These are phyloP conservation scores for Colletes collaris DNA, from an alignment of 2,888 invertebrate genomes.

Conservation along the genomic window DNA sequence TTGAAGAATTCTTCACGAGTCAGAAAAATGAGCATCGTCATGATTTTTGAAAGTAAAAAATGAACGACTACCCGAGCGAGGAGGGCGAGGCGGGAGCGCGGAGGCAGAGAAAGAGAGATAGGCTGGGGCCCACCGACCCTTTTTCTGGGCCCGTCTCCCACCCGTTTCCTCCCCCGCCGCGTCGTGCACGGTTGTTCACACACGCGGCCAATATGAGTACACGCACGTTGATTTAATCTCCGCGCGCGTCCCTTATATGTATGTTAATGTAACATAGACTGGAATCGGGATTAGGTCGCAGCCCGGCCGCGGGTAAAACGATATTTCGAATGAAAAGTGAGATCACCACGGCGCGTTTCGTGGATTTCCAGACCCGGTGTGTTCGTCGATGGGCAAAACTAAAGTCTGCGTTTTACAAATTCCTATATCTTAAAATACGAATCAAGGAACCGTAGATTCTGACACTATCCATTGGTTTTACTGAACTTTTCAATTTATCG, in stretches of 20 bases:
- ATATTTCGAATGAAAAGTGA: conserved; percentile 28
- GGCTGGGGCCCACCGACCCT: conserved; percentile 53
- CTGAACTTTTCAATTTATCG: too few relatives aligned
- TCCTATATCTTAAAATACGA: too few relatives aligned
- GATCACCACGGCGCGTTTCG: conserved; percentile 18
- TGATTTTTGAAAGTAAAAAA: conserved; percentile 84
- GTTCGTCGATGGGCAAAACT: background rate
- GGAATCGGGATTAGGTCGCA: conserved; percentile 29
- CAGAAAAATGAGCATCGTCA: conserved; percentile 83
- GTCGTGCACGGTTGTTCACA: conserved; percentile 44
- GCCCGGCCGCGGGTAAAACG: conserved; percentile 37
- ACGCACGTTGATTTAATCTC: conserved; percentile 54
- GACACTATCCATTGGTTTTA: too few relatives aligned
- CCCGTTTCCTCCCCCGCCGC: conserved; percentile 35
- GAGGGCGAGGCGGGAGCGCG: conserved; percentile 16
- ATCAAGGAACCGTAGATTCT: too few relatives aligned
- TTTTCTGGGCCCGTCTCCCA: conserved; percentile 56
- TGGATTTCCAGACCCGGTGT: conserved; percentile 30
- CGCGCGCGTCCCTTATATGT: conserved; percentile 45
- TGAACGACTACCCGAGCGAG: conserved; percentile 73
- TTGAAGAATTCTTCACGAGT: conserved; percentile 83
- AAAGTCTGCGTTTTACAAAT: too few relatives aligned
- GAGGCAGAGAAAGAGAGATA: conserved; percentile 26
- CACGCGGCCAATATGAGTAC: conserved; percentile 56
- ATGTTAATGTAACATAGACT: conserved; percentile 60